A percentile compares a stretch with the other conserved stretches of the same genome.
phyloP scores from a whole-genome alignment of 2,888 invertebrate genomes.

The Malacosoma neustria region DNA sequence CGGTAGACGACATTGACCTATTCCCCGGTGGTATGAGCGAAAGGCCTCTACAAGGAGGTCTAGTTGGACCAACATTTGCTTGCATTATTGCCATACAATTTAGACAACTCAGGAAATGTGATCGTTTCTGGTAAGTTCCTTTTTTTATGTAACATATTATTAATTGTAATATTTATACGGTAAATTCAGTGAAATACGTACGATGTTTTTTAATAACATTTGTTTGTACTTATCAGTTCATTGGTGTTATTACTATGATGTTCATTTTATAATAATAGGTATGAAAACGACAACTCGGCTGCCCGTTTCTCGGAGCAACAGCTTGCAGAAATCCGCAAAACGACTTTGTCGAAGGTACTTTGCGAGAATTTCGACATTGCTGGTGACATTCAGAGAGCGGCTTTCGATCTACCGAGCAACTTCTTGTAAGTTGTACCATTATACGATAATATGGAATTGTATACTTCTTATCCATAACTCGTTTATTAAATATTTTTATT shows the following conservation, averaged over 20 bases:
- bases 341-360: constrained; percentile 87
- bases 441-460: no score
- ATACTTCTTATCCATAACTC: no score
- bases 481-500: no score
- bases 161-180: no score
- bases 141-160: not conserved
- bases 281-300: constrained; percentile 88
- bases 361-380: constrained; percentile 93
- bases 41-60: constrained; percentile 89
- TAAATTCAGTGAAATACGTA: no score
- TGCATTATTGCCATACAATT: constrained; percentile 97
- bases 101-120: constrained; percentile 91
- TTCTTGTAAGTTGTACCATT: constrained; percentile 83
- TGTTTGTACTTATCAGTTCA: no score
- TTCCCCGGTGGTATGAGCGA: constrained; percentile 97
- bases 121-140: constrained; percentile 87
- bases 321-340: constrained; percentile 89
- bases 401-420: constrained; percentile 92
- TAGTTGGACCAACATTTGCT: constrained; percentile 96
- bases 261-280: constrained; percentile 59
- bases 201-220: no score
- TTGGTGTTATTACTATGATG: not conserved
- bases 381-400: constrained; percentile 90
- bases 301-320: constrained; percentile 90
- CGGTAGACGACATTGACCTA: constrained; percentile 96